Base-by-base conservation (phyloP, 1,140 invertebrate species). In the Drosophila subobscura region DNA sequence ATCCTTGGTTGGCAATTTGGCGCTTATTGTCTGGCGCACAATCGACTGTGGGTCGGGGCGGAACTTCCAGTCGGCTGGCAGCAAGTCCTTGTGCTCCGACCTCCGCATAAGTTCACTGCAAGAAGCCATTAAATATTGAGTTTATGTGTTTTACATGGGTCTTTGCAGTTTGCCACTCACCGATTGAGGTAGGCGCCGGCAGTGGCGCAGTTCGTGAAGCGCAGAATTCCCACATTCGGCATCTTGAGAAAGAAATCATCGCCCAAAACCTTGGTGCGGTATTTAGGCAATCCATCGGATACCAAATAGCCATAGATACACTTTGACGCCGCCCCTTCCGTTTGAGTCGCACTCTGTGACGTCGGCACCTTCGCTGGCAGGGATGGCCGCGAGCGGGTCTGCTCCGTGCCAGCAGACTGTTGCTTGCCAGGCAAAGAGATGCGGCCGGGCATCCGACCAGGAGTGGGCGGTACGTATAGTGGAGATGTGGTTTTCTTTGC, bases 41-140 rank as follows among this genome's bases (percentile, higher is more conserved):
- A 8, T 0, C 2, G 29, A 0, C 10, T 57, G 49, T 10, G 77
- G 54, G 22, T 65, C 20, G 0, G 78, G 55, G 5, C 68, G 5
- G 46, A 86, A 86, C 20, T 64, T 75, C 83, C 83, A 86, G 2
- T 67, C 44, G 0, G 41, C 81, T 8, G 81, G 81, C 25, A 88
- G 29, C 10, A 40, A 16, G 0, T 2, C 0, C 14, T 37, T 56
- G 3, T 41, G 37, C 0, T 50, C 25, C 0, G 44, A n/a, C 3
- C 44, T 45, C 8, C 46, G 53, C 0, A 49, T 7, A 10, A 88
- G 50, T 7, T 58, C 20, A 0, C 81, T 86, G 42, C 1, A 67
- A 58, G 2, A 4, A 10, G 33, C 3, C 10, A 37, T 37, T 4
- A 12, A 12, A 12, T 37, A 37, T 37, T 37, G 10, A 37, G 12